Evolutionary conservation across 2,888 invertebrate genomes (phyloP), one percentile per base, ranked within the genome.

Genomic region (Lumbricus terrestris): DNA sequence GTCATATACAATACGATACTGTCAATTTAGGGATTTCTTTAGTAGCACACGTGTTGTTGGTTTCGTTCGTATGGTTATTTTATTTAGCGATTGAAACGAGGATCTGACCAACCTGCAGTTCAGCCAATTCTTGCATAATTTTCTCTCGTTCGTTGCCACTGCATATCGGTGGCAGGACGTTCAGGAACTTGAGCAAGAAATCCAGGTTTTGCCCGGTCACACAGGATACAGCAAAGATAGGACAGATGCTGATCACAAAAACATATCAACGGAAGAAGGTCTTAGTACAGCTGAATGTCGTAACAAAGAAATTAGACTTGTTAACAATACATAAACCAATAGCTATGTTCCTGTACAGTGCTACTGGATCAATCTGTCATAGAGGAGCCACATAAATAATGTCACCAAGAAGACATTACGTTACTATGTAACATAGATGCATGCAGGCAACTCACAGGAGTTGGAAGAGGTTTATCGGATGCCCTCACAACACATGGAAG

Each of bases 171-270:
- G 96, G 95, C 88, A 98, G 96, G 35, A 98, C 97, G 94, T 98
- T 97, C 34, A 99, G 96, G 95, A 98, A 98, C 91, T 97, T 97
- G 92, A 97, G 97, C 37, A 99, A 96, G 20, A 97, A 96, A 93
- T 97, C 97, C 85, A 95, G 92, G 91, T 98, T 98, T 90, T 96
- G 96, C 0, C 99, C 99, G 0, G 97, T 97, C 0, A 99, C 98
- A 94, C 97, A 97, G 38, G 98, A 98, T 88, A 99, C 97, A 82
- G 94, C 93, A 92, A 96, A 95, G 38, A 96, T 94, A 6, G 96
- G 95, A 11, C 95, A 95, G 38, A 95, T 93, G 82, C 94, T 95
- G 93, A 69, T 93, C 92, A 90, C 83, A 89, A 37, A 54, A 89
- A 37, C n/a, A 35, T 20, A 33, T n/a, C n/a, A n/a, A n/a, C 29